phyloP scores from a whole-genome alignment of 2,888 invertebrate genomes.

The Lomographa bimaculata region DNA sequence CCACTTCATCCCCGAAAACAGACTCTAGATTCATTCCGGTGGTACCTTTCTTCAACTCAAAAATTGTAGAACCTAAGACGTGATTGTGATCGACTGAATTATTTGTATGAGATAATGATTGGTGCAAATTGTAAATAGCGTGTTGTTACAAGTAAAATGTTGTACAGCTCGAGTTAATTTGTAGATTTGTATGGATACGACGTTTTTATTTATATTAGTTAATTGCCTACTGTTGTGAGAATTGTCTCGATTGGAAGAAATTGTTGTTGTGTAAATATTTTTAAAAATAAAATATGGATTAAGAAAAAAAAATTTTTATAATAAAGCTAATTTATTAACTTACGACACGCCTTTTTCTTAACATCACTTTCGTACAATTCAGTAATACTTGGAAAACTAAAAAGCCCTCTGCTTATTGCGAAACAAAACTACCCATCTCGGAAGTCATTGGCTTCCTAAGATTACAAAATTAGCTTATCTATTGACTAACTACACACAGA shows the following conservation, averaged over 20 bases:
- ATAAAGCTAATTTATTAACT: constrained; percentile 77
- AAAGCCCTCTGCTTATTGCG: constrained; percentile 28
- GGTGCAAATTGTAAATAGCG: constrained; percentile 30
- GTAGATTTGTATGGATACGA: constrained; percentile 3
- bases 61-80: constrained; percentile 38
- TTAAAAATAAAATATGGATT: constrained; percentile 58
- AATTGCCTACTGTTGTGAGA: constrained; percentile 30
- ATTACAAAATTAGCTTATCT: constrained; percentile 29
- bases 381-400: constrained; percentile 38
- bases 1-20: constrained; percentile 37
- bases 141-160: constrained; percentile 15
- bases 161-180: constrained; percentile 28
- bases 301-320: constrained; percentile 61
- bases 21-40: constrained; percentile 56
- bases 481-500: constrained; percentile 26
- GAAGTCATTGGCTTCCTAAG: constrained; percentile 17
- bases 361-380: constrained; percentile 30
- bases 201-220: constrained; percentile 32
- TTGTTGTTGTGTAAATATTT: constrained; percentile 62
- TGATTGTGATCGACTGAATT: constrained; percentile 24
- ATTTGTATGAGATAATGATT: constrained; percentile 10
- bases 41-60: constrained; percentile 45
- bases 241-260: constrained; percentile 37
- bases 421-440: constrained; percentile 39
- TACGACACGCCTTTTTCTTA: constrained; percentile 35